A percentile compares a stretch with the other conserved stretches of the same genome.
Conservation (phyloP, 2,888 invertebrate species). For the Ganaspis brasiliensis region DNA sequence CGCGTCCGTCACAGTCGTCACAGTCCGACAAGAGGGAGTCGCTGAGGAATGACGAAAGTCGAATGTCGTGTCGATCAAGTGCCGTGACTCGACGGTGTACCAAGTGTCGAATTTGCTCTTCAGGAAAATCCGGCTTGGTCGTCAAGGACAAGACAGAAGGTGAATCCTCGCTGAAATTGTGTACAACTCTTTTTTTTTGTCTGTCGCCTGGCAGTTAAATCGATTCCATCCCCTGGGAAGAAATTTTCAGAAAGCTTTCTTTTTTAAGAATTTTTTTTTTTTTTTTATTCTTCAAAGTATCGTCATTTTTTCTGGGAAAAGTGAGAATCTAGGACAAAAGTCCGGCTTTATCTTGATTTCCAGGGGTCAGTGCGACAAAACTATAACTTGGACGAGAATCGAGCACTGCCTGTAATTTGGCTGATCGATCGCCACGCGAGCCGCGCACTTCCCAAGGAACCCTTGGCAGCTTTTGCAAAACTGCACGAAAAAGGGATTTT, state of each 20-base stretch:
- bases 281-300: too few relatives aligned
- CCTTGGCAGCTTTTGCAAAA: slow-evolving; percentile 20
- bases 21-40: slow-evolving; percentile 10
- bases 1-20: background rate
- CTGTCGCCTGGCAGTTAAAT: slow-evolving; percentile 30
- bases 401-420: slow-evolving; percentile 36
- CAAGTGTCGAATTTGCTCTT: background rate
- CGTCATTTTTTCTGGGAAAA: background rate
- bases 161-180: slow-evolving; percentile 1
- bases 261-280: too few relatives aligned
- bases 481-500: slow-evolving; percentile 14
- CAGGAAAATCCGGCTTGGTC: background rate
- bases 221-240: slow-evolving; percentile 12
- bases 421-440: slow-evolving; percentile 41
- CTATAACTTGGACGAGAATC: slow-evolving; percentile 16
- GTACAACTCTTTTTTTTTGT: background rate
- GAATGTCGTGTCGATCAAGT: slow-evolving; percentile 38
- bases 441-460: slow-evolving; percentile 26
- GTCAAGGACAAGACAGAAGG: slow-evolving; percentile 3
- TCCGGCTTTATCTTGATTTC: slow-evolving; percentile 1
- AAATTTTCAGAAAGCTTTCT: too few relatives aligned
- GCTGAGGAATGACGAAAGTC: slow-evolving; percentile 27
- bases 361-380: slow-evolving; percentile 4
- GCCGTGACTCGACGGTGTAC: slow-evolving; percentile 36
- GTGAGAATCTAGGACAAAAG: background rate